Percentiles rank a stretch among this genome's conserved stretches.
These are phyloP conservation scores for Aphelenchoides fujianensis DNA, from an alignment of 1,140 invertebrate species.

Conservation along the genomic window DNA sequence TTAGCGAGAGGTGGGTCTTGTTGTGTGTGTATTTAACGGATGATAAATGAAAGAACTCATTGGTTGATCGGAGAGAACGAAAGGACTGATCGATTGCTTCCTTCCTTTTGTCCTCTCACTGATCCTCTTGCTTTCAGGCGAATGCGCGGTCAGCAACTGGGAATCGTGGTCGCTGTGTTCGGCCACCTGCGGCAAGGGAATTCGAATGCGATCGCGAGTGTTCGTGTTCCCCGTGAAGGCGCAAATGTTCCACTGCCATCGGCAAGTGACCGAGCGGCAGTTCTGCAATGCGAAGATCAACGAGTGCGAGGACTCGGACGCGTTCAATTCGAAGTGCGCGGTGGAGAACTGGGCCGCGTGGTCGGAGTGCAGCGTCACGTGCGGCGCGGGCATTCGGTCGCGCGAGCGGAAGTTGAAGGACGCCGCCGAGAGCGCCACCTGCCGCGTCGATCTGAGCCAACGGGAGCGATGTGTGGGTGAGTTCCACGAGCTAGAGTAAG, in stretches of 20 bases:
- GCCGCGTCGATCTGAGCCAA: conserved; percentile 59
- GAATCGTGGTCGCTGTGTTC: conserved; percentile 69
- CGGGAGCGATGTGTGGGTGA: conserved; percentile 64
- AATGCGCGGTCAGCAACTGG: conserved; percentile 67
- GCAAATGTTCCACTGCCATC: conserved; percentile 73
- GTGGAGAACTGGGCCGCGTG: conserved; percentile 68
- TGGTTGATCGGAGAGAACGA: no score
- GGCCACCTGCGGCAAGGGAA: conserved; percentile 67
- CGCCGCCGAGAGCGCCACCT: conserved; percentile 61
- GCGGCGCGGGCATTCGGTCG: conserved; percentile 68
- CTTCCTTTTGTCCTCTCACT: background rate
- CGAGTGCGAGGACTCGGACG: conserved; percentile 60
- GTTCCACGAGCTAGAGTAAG: background rate
- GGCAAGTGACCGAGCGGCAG: conserved; percentile 67
- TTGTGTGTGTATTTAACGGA: no score
- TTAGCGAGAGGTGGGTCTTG: background rate
- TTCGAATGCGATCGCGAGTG: conserved; percentile 72
- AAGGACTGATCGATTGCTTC: no score
- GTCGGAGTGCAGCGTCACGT: conserved; percentile 73
- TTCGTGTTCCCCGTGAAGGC: conserved; percentile 77
- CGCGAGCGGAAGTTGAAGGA: conserved; percentile 64
- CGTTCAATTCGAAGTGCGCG: conserved; percentile 66
- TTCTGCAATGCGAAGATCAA: conserved; percentile 62
- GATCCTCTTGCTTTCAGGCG: conserved; percentile 54
- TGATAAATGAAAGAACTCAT: no score